Base-by-base conservation (phyloP, 2,113 vertebrate species). In the Dipodomys merriami region DNA sequence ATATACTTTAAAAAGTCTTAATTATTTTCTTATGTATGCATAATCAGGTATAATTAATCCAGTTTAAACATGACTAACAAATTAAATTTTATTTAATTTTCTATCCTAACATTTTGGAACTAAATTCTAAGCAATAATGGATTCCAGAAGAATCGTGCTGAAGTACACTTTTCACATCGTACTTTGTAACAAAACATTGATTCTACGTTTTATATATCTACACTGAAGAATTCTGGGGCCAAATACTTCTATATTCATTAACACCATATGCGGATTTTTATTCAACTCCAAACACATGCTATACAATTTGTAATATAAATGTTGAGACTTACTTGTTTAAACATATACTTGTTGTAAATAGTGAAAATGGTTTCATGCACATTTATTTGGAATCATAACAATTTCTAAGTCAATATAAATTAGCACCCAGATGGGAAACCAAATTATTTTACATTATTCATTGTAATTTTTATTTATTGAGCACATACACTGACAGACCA, bases 11-110 rank as follows among this genome's bases (percentile, higher is more conserved):
- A 65, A 2, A 62, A 30, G 15, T 30, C 49, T 60, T 71, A 80
- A 30, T 29, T 23, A 30, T 71, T 57, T 71, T 4, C 23, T 2
- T 60, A 12, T 60, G 18, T 71, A 49, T 84, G 71, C 33, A 65
- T 67, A 83, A 33, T 39, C 6, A 27, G 22, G 5, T 67, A 49
- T 22, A 91, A 86, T 53, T 57, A 57, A 53, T 0, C 5, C 16
- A 86, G 19, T 80, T 83, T 23, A 8, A 39, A 1, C 80, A 7
- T 81, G 11, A 67, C 53, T 64, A 73, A 33, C 5, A 7, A 88
- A 30, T 6, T 81, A n/a, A 83, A 77, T 88, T 90, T 84, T 81
- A 69, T 72, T 76, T 74, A 65, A 35, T 80, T 81, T 93, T 46
- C 6, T 71, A 39, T 60, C 6, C 12, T 72, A 68, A 9, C 46